Base-by-base conservation (phyloP, 2,888 invertebrate genomes). In the Spialia ferax region DNA sequence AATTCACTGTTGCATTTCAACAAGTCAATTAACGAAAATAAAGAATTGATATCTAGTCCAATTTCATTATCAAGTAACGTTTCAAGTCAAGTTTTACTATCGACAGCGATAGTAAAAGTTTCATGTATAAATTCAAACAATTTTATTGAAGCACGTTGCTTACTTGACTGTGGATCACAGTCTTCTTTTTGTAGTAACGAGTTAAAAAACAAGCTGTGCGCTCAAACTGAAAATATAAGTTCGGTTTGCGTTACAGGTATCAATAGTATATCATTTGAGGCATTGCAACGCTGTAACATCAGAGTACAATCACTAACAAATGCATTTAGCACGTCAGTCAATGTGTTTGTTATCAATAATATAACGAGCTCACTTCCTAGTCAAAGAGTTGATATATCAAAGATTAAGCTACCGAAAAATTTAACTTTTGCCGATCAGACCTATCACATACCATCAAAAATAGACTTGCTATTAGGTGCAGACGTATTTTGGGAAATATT, bases 91-190 rank as follows among this genome's bases (percentile, higher is more conserved):
- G 48, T 64, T 13, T 26, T 69, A 20, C 48, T 69, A 15, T 63
- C 57, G 13, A 69, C 69, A 38, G 69, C 69, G 4, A 59, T 64
- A 11, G 35, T 69, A 22, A 35, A 45, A 4, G 61, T 69, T 54
- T 55, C 50, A 15, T 42, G 55, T 61, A 48, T 22, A n/a, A 23
- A 52, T 57, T 59, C 26, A 11, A 69, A 69, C 38, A 32, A 54
- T 18, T 55, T 23, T 32, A 11, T 38, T 13, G 55, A 60, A 35
- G 69, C 69, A n/a, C 69, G 69, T 22, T 63, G 63, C 18, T 26
- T 42, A 15, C 59, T 68, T 7, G 68, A 63, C n/a, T 56, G 63
- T 22, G 68, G 68, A 8, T 63, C 63, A n/a, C 68, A 68, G 29
- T 68, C 68, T 11, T 63, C 63, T 6, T 68, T 68, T 60, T 38